Evolutionary conservation across 2,113 vertebrate species (phyloP).

Genomic region (Chlamydotis undulata): DNA sequence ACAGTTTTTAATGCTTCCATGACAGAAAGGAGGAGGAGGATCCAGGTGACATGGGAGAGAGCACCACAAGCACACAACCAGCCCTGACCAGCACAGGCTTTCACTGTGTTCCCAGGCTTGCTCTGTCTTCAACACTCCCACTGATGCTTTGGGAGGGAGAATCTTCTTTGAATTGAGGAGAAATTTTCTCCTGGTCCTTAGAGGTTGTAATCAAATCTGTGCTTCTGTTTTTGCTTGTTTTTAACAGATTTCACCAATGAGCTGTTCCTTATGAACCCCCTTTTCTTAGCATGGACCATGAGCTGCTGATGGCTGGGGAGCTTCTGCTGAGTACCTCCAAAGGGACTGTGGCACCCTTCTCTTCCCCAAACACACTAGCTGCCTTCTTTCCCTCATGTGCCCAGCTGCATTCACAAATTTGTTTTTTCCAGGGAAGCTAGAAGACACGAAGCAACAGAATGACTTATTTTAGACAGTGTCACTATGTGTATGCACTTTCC

Average conservation of each 20-base stretch:
- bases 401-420: background rate
- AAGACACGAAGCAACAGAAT: background rate
- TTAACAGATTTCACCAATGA: background rate
- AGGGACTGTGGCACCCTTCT: background rate
- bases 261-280: background rate
- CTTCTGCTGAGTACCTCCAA: background rate
- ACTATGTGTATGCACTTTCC: background rate
- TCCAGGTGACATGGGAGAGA: background rate
- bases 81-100: rapidly evolving
- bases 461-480: background rate
- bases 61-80: background rate
- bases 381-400: background rate
- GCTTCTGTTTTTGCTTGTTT: background rate
- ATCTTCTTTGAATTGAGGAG: background rate
- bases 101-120: background rate
- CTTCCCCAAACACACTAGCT: background rate
- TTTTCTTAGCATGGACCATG: background rate
- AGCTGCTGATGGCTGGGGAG: background rate
- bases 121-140: background rate
- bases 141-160: background rate
- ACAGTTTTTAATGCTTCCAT: background rate
- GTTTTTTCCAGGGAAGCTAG: background rate
- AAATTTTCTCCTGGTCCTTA: background rate
- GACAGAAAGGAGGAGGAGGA: background rate
- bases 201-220: background rate